A percentile compares a stretch with the other conserved stretches of the same genome.
Evolutionary conservation across 1,140 invertebrate genomes (phyloP).

Genomic region (Maconellicoccus hirsutus): DNA sequence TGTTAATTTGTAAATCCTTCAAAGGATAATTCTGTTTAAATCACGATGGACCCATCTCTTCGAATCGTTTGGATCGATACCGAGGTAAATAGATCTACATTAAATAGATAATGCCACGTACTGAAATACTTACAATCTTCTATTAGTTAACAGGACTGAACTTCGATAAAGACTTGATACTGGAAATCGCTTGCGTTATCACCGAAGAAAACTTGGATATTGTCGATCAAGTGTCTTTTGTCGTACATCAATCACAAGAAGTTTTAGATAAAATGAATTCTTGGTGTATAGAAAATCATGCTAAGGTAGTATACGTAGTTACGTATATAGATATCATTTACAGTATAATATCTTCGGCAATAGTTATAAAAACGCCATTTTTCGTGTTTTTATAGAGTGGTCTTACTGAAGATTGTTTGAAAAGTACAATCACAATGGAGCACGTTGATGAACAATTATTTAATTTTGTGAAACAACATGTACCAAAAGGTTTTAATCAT

Average conservation of each 20-base stretch:
- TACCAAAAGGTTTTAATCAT: slow-evolving; percentile 1
- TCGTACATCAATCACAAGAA: slow-evolving; percentile 65
- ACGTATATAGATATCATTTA: too few species aligned
- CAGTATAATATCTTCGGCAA: too few species aligned
- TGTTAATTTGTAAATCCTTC: too few species aligned
- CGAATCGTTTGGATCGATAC: background rate
- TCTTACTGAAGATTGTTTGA: slow-evolving; percentile 40
- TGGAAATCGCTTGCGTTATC: slow-evolving; percentile 80
- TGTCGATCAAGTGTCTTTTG: slow-evolving; percentile 59
- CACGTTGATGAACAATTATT: slow-evolving; percentile 44
- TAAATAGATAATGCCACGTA: background rate
- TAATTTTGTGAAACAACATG: slow-evolving; percentile 24
- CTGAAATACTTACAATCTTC: slow-evolving; percentile 50
- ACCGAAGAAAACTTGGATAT: slow-evolving; percentile 74
- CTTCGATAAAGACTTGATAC: slow-evolving; percentile 59
- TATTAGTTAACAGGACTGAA: slow-evolving; percentile 78
- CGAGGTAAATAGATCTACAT: background rate
- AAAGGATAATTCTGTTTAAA: too few species aligned
- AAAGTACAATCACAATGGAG: slow-evolving; percentile 42
- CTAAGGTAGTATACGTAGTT: slow-evolving; percentile 40
- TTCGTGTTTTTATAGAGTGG: slow-evolving; percentile 24
- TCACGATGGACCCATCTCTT: too few species aligned
- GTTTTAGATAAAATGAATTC: slow-evolving; percentile 65
- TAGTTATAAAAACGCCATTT: too few species aligned
- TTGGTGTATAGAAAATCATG: slow-evolving; percentile 71